Percentiles rank a stretch among this genome's conserved stretches.
Conservation (phyloP, 2,113 vertebrate species). For the Bothrops jararaca region DNA sequence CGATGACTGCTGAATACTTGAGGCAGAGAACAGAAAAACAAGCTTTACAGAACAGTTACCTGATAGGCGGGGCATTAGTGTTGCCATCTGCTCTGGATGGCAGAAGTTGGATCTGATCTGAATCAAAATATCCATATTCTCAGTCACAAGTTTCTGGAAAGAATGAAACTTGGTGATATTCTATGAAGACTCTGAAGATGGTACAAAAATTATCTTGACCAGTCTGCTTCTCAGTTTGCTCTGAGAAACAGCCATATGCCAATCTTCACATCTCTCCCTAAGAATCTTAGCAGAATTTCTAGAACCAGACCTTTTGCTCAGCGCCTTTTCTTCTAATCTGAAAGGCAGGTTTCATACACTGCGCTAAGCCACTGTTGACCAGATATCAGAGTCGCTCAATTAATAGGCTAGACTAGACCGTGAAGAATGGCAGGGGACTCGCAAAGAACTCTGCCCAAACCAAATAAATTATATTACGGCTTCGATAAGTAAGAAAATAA, state of each 20-base stretch:
- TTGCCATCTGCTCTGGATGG: slow-evolving; percentile 75
- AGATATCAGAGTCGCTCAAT: background rate
- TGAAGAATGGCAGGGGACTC: background rate
- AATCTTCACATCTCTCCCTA: background rate
- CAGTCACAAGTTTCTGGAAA: slow-evolving; percentile 86
- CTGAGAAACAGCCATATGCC: background rate
- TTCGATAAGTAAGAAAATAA: background rate
- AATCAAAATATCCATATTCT: slow-evolving; percentile 92
- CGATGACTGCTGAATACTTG: background rate
- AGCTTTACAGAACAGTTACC: slow-evolving; percentile 64
- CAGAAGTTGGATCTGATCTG: slow-evolving; percentile 87
- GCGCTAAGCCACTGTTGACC: background rate
- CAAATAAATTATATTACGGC: background rate
- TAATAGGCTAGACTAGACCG: background rate
- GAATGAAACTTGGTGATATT: background rate
- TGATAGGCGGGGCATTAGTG: slow-evolving; percentile 77
- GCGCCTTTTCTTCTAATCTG: background rate
- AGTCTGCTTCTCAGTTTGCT: background rate
- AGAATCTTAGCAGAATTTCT: too few relatives aligned
- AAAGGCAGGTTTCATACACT: background rate
- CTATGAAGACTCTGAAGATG: background rate
- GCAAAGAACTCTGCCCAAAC: background rate
- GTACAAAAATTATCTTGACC: background rate
- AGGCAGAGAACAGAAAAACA: background rate
- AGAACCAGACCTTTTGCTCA: background rate